Evolutionary conservation across 1,140 invertebrate genomes (phyloP).

Genomic region (Aphaenogaster rudis): DNA sequence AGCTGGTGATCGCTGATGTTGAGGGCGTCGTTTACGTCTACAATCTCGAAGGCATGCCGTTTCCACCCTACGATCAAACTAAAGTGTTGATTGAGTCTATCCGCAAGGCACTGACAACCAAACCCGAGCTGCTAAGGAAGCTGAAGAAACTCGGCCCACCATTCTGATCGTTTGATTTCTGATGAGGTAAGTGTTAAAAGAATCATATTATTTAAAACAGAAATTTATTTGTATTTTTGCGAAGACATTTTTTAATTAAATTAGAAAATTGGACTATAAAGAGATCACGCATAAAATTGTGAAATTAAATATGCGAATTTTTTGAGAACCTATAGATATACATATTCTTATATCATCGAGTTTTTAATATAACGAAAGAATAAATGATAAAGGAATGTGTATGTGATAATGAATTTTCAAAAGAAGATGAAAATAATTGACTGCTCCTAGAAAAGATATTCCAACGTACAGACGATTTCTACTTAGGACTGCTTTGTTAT

Average conservation of each 20-base stretch:
- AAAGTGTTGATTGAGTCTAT: slow-evolving; percentile 88
- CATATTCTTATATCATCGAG: not conserved
- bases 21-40: slow-evolving; percentile 89
- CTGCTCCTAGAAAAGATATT: not conserved
- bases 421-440: not conserved
- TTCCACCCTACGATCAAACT: slow-evolving; percentile 89
- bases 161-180: not conserved
- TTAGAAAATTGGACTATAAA: not conserved
- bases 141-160: slow-evolving; percentile 86
- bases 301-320: not conserved
- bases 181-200: slow-evolving; percentile 5
- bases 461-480: not conserved
- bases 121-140: slow-evolving; percentile 88
- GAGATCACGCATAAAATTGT: not conserved
- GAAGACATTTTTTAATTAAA: not conserved
- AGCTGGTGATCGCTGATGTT: slow-evolving; percentile 90
- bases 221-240: not conserved
- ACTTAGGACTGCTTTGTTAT: slow-evolving; percentile 49
- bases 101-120: slow-evolving; percentile 88
- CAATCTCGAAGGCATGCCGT: slow-evolving; percentile 90
- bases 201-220: not conserved
- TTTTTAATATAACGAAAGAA: not conserved
- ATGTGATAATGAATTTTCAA: not conserved
- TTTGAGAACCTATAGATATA: not conserved
- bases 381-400: not conserved